These are phyloP conservation scores for Nibea coibor DNA, from an alignment of 2,113 vertebrate species.

Conservation along the genomic window DNA sequence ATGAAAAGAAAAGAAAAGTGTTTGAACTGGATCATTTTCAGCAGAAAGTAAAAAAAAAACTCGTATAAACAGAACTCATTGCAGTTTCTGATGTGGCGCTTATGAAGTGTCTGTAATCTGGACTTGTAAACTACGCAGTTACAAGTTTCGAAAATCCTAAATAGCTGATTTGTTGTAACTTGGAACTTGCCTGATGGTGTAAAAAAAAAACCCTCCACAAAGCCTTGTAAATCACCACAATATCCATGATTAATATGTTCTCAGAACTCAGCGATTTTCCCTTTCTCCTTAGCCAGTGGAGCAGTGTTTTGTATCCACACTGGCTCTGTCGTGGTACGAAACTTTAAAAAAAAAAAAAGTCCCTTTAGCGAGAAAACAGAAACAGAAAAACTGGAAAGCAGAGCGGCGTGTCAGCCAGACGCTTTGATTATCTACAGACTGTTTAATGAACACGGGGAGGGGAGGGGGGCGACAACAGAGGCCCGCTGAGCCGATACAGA, in stretches of 20 bases:
- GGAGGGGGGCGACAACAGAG: conserved; percentile 15
- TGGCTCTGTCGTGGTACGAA: not conserved
- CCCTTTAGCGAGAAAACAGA: not conserved
- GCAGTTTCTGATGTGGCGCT: conserved; percentile 14
- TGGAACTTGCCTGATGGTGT: not conserved
- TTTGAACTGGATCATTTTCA: not conserved
- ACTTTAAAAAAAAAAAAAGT: conserved; percentile 21
- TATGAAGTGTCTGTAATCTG: conserved; percentile 12
- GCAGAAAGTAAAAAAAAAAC: not conserved
- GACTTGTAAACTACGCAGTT: not conserved
- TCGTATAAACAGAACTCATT: not conserved
- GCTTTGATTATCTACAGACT: conserved; percentile 40
- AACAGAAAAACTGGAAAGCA: not conserved
- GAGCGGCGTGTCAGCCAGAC: conserved; percentile 32
- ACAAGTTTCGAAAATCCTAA: not conserved
- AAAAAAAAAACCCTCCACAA: not conserved
- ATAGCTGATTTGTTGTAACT: not conserved
- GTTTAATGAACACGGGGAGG: conserved; percentile 43
- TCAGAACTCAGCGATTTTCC: conserved; percentile 10
- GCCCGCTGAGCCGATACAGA: conserved; percentile 39
- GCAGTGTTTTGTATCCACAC: conserved; percentile 11
- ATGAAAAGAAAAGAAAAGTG: not conserved
- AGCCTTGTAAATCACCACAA: conserved; percentile 1
- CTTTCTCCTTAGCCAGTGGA: not conserved
- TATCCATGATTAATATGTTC: conserved; percentile 16